These are phyloP conservation scores for Rostratula benghalensis DNA, from an alignment of 2,113 vertebrate genomes.

Conservation along the genomic window DNA sequence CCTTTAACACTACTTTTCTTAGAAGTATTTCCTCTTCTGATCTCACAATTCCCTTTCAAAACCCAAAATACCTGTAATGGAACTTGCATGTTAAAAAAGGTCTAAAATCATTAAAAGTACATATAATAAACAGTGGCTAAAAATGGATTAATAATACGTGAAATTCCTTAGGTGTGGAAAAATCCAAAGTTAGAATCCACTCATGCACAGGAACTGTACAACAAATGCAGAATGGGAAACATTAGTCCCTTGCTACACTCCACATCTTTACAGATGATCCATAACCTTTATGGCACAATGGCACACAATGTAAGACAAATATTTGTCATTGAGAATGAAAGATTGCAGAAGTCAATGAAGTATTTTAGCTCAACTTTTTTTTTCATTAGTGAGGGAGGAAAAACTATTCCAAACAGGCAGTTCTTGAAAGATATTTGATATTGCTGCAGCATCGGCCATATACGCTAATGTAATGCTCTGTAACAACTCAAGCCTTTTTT, in stretches of 20 bases:
- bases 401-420: constrained; percentile 27
- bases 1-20: neutral
- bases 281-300: neutral
- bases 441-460: neutral
- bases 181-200: neutral
- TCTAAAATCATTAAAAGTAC: neutral
- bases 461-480: neutral
- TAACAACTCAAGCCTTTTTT: neutral
- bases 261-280: neutral
- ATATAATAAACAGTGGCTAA: neutral
- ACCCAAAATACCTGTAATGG: neutral
- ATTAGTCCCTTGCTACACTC: neutral
- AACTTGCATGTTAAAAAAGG: neutral
- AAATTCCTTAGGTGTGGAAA: neutral
- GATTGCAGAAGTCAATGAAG: neutral
- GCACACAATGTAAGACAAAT: neutral
- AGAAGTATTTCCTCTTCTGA: neutral
- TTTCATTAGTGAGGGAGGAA: constrained; percentile 7
- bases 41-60: neutral
- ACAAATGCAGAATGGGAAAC: neutral
- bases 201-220: neutral
- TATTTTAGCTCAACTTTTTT: constrained; percentile 10
- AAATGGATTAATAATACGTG: neutral
- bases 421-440: constrained; percentile 42
- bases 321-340: constrained; percentile 32